Evolutionary conservation across 2,888 invertebrate species (phyloP), one percentile per base, ranked within the genome.

Genomic region (Parelbella ahira): DNA sequence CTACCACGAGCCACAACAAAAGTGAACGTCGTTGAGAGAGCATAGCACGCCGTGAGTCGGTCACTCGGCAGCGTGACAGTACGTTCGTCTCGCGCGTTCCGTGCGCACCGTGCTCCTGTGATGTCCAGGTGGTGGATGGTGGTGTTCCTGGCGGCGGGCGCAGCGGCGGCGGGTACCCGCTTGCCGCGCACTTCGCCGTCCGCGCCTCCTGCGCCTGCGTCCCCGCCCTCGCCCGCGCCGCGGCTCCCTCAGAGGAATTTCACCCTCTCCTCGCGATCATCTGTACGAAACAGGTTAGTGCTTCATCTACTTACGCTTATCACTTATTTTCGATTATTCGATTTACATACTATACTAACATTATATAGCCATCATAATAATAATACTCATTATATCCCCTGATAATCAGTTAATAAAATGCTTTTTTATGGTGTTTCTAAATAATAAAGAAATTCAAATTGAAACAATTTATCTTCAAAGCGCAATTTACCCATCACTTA

Each of bases 141-240:
- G 68, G 63, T 80, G 73, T 46, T 51, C 24, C 55, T 76, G 58
- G 79, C 59, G 39, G 61, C 69, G 53, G 67, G 70, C 50, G 77
- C 68, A 58, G 76, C 71, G 63, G 83, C 83, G 59, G 82, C 77
- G 54, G 83, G 79, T 48, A 69, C 76, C 53, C 78, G 83, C 60
- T 60, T 79, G 68, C 81, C 83, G 58, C 74, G 81, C 51, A 82
- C 80, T 59, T 81, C 75, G 54, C 73, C 67, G 61, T 69, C 75
- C 58, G 72, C 68, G 54, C 68, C 90, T 57, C 73, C 89, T 51
- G 80, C 90, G 28, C 70, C 90, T 47, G 89, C 90, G 44, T 79
- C 90, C 53, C 89, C 91, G 52, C 89, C 75, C 78, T 53, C 91
- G 36, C 78, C 91, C 50, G 88, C 90, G 52, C 90, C 78, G 81